A percentile compares a stretch with the other conserved stretches of the same genome.
Conservation (phyloP, 2,113 vertebrate genomes). For the Lepisosteus osseus region DNA sequence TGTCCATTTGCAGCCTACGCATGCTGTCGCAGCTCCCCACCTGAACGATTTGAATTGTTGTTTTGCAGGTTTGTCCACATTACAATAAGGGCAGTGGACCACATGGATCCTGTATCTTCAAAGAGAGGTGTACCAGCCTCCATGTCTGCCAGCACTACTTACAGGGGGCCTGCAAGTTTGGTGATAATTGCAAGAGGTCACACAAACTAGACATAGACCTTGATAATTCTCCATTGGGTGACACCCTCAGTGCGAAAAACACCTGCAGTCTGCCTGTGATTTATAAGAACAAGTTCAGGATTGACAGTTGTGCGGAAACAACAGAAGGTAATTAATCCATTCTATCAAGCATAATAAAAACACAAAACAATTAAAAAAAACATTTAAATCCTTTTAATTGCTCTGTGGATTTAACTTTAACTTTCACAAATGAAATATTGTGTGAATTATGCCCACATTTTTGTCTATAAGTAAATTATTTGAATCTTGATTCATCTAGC, state of each 20-base stretch:
- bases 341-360: too few species aligned
- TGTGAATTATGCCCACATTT: too few species aligned
- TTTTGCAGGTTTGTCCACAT: constrained; percentile 57
- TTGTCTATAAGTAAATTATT: too few species aligned
- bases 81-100: constrained; percentile 63
- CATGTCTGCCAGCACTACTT: constrained; percentile 63
- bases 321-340: too few species aligned
- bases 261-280: constrained; percentile 37
- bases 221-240: not conserved
- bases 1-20: too few species aligned
- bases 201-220: constrained; percentile 39
- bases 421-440: too few species aligned
- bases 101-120: constrained; percentile 55
- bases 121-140: constrained; percentile 52
- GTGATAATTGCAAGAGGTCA: constrained; percentile 46
- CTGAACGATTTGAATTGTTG: too few species aligned
- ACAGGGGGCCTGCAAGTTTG: constrained; percentile 60
- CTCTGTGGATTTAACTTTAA: too few species aligned
- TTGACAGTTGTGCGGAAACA: constrained; percentile 19
- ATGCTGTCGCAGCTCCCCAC: too few species aligned
- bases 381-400: too few species aligned
- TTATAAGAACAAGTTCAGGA: constrained; percentile 59
- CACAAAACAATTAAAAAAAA: too few species aligned
- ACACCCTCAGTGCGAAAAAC: constrained; percentile 44
- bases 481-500: too few species aligned